Evolutionary conservation across 2,797 vertebrate species (phyloP).

Genomic region (Craterocephalus amniculus): DNA sequence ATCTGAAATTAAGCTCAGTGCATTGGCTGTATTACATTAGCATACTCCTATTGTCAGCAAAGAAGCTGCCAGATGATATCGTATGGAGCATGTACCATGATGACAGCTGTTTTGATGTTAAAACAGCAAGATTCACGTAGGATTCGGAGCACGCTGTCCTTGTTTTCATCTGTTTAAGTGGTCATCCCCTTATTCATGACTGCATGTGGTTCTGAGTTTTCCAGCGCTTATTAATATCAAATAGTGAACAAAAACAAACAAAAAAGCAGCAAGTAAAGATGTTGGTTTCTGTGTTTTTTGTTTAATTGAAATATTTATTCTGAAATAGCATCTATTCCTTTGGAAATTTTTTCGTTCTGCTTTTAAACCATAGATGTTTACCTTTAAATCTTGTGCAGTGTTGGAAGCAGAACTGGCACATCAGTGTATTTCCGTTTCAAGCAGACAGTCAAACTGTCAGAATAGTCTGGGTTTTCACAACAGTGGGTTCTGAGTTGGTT

Average conservation of each 20-base stretch:
- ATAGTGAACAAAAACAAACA: slow-evolving; percentile 21
- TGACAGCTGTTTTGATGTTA: slow-evolving; percentile 48
- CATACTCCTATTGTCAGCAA: slow-evolving; percentile 34
- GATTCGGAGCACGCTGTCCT: slow-evolving; percentile 45
- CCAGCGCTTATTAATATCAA: slow-evolving; percentile 17
- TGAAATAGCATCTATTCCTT: neutral
- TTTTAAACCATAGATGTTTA: slow-evolving; percentile 5
- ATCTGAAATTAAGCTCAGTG: slow-evolving; percentile 33
- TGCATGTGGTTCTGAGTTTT: slow-evolving; percentile 15
- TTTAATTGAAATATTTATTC: neutral
- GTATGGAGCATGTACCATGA: slow-evolving; percentile 29
- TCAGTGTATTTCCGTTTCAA: slow-evolving; percentile 10
- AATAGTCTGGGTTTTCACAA: slow-evolving; percentile 10
- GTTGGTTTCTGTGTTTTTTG: neutral
- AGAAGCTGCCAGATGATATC: slow-evolving; percentile 44
- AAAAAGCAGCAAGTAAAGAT: neutral
- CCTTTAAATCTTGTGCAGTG: neutral
- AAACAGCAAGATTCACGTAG: slow-evolving; percentile 32
- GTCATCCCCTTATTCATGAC: slow-evolving; percentile 50
- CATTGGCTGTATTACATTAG: slow-evolving; percentile 38
- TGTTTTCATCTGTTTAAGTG: slow-evolving; percentile 50
- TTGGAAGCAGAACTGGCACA: neutral
- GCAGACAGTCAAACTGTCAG: slow-evolving; percentile 1
- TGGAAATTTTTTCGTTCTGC: neutral
- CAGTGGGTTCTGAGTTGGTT: neutral